phyloP scores from a whole-genome alignment of 2,113 vertebrate species.

The Albula glossodonta region DNA sequence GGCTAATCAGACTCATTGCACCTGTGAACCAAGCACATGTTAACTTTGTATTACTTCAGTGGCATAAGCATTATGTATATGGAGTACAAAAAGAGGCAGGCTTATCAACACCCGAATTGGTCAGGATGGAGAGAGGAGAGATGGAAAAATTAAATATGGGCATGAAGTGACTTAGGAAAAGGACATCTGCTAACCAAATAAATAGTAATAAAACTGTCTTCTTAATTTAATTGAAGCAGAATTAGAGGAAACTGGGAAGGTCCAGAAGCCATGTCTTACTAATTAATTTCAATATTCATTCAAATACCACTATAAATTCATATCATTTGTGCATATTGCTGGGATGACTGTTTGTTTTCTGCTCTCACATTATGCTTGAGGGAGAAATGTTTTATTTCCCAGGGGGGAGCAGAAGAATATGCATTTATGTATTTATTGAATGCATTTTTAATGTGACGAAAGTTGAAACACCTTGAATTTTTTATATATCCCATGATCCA shows the following conservation, averaged over 20 bases:
- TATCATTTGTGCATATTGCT: background rate
- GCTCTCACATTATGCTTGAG: background rate
- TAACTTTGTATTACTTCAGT: too few relatives aligned
- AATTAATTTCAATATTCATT: background rate
- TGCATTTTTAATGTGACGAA: background rate
- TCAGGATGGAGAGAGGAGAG: too few relatives aligned
- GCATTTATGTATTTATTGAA: background rate
- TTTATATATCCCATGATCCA: background rate
- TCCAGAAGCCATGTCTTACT: background rate
- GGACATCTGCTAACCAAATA: background rate
- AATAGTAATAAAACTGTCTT: background rate
- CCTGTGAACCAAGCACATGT: too few relatives aligned
- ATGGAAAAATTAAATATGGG: too few relatives aligned
- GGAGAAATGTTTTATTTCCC: background rate
- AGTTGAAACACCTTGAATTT: background rate
- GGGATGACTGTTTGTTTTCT: background rate
- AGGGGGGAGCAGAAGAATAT: too few relatives aligned
- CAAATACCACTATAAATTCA: background rate
- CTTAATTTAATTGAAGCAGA: background rate
- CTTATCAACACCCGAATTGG: too few relatives aligned
- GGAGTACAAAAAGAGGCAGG: too few relatives aligned
- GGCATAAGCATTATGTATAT: too few relatives aligned
- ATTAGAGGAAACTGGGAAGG: background rate
- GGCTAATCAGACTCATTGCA: too few relatives aligned
- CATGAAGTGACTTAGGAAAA: background rate